Percentiles rank a stretch among this genome's conserved stretches.
Conservation (phyloP, 1,140 invertebrate genomes). For the Parasteatoda tepidariorum region DNA sequence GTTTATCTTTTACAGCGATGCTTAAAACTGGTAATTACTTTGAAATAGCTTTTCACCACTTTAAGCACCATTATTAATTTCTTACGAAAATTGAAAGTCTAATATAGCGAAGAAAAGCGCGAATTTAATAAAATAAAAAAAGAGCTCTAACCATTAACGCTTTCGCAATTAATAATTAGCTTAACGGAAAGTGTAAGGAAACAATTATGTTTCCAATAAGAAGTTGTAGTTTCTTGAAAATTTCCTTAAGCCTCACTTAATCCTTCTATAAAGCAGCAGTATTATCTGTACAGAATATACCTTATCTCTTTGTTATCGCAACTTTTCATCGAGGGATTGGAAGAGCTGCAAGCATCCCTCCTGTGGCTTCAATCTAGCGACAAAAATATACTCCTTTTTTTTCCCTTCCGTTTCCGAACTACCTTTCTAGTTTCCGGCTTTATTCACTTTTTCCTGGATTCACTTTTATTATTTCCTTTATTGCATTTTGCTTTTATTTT, state of each 20-base stretch:
- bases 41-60: too few species aligned
- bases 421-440: background rate
- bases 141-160: too few species aligned
- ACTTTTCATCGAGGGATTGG: background rate
- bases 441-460: background rate
- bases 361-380: background rate
- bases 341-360: background rate
- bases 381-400: background rate
- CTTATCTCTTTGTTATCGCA: slow-evolving; percentile 40
- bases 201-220: background rate
- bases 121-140: too few species aligned
- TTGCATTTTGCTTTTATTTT: background rate
- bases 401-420: background rate
- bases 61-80: too few species aligned
- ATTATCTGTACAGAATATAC: slow-evolving; percentile 10
- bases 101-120: too few species aligned
- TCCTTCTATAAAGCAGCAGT: background rate
- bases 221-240: background rate
- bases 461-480: slow-evolving; percentile 34
- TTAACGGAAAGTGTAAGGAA: slow-evolving; percentile 10
- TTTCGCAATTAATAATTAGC: slow-evolving; percentile 11
- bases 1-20: too few species aligned
- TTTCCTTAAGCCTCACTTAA: slow-evolving; percentile 2
- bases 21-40: too few species aligned
- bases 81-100: too few species aligned